Base-by-base conservation (phyloP, 2,113 vertebrate genomes). In the Lontra canadensis region DNA sequence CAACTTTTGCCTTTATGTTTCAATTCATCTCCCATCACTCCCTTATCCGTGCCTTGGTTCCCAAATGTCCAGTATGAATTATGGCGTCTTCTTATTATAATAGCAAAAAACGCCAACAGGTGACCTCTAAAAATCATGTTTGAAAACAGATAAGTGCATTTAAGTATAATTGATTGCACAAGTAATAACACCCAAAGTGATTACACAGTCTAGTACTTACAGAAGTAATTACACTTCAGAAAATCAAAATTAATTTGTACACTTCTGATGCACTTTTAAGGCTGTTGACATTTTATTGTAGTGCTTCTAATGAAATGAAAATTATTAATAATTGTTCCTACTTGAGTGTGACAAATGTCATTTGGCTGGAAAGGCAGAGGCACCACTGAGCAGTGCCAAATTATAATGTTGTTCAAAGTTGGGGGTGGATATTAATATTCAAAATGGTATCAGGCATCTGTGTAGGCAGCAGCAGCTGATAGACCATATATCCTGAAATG, bases 191-290 rank as follows among this genome's bases (percentile, higher is more conserved):
- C 97, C 98, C 94, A 97, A 98, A 98, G 98, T 99, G 99, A 99
- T 99, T 98, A 98, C 98, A 98, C 97, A 98, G 98, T 97, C 98
- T 98, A 96, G 97, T 97, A 98, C 99, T 99, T 98, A 97, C 94
- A 98, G 98, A 98, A 98, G 98, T 98, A 98, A 99, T 99, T 98
- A 98, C 97, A 98, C 99, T 99, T 98, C 98, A 98, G 98, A 99
- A 99, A 98, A 99, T 99, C 98, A 98, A 99, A 99, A 99, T 99
- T 99, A 99, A 99, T 99, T 99, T 98, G 98, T 98, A 99, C 98
- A 98, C 98, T 98, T 97, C 97, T 98, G 97, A 97, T 96, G 97
- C 96, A 98, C 98, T 99, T 99, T 98, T 93, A 96, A 98, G 98
- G 98, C 98, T 99, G 98, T 99, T 99, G 99, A 99, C 99, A 99